Evolutionary conservation across 2,113 vertebrate genomes (phyloP), one percentile per base, ranked within the genome.

Genomic region (Montifringilla adamsi): DNA sequence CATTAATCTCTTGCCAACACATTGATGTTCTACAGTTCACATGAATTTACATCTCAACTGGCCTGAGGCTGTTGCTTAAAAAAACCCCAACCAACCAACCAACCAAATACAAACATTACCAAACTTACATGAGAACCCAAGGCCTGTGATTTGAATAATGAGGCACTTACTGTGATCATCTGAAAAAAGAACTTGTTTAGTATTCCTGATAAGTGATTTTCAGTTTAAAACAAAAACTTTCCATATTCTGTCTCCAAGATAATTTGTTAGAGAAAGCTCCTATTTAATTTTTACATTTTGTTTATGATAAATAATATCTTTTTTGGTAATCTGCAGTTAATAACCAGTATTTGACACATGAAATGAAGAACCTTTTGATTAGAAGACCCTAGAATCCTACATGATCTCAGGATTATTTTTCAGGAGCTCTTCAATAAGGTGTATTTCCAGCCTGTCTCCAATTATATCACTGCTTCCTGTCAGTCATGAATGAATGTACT

Each of bases 11-110:
- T 92, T 91, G 91, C 69, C 89, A 97, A 82, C 28, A 53, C 50
- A 89, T 63, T 94, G 85, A 90, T 55, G n/a, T 49, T 90, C 90
- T 78, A 91, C 91, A 96, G 95, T 73, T 96, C 84, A 95, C 14
- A 39, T 84, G 81, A 97, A 94, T 95, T 96, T 94, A 91, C 90
- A 95, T 90, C 78, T 94, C 70, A 68, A 24, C 49, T 84, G 95
- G 60, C 73, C 50, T 82, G 79, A 96, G 73, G 84, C 78, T 97
- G 88, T 95, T 89, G 66, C 55, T 92, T 94, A 67, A 96, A 94
- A 78, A 63, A 19, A 18, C 0, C 17, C 9, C 37, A 64, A 52
- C 10, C 30, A 56, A 52, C 31, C 30, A 66, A 44, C 23, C 24
- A 56, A 46, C 9, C 5, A 50, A 59, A 5, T 11, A 46, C 41